Percentiles rank a stretch among this genome's conserved stretches.
These are phyloP conservation scores for Thereuonema tuberculata DNA, from an alignment of 1,140 invertebrate species.

Conservation along the genomic window DNA sequence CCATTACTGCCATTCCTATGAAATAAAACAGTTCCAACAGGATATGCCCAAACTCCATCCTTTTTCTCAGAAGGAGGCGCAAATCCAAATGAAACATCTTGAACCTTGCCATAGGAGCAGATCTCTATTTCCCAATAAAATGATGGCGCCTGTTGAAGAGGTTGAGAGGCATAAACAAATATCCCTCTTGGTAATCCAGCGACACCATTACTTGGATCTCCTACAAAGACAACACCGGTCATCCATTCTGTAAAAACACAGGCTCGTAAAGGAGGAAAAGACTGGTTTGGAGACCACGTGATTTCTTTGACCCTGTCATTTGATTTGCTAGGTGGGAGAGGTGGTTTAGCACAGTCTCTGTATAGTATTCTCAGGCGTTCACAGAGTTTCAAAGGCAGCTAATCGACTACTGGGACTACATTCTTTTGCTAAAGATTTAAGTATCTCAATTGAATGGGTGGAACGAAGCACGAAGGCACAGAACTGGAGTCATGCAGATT, in stretches of 20 bases:
- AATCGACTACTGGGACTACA: slow-evolving; percentile 27
- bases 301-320: neutral
- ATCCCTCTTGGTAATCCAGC: slow-evolving; percentile 28
- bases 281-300: too few species aligned
- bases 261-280: too few species aligned
- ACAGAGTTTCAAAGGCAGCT: slow-evolving; percentile 25
- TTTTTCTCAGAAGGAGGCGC: slow-evolving; percentile 30
- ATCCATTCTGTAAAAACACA: too few species aligned
- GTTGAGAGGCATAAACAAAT: slow-evolving; percentile 29
- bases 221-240: too few species aligned
- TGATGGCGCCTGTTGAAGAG: slow-evolving; percentile 30
- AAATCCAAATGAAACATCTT: slow-evolving; percentile 33
- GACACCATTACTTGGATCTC: too few species aligned
- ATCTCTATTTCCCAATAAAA: slow-evolving; percentile 34
- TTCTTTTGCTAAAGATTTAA: slow-evolving; percentile 32
- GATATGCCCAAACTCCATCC: slow-evolving; percentile 32
- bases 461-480: slow-evolving; percentile 29
- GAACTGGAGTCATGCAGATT: slow-evolving; percentile 27
- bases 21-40: too few species aligned
- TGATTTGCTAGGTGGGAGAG: slow-evolving; percentile 27
- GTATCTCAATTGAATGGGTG: slow-evolving; percentile 25
- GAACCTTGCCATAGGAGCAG: slow-evolving; percentile 29
- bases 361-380: slow-evolving; percentile 29
- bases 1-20: slow-evolving; percentile 33
- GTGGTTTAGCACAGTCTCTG: slow-evolving; percentile 34